phyloP scores from a whole-genome alignment of 2,113 vertebrate genomes.

The Pleuronectes platessa region DNA sequence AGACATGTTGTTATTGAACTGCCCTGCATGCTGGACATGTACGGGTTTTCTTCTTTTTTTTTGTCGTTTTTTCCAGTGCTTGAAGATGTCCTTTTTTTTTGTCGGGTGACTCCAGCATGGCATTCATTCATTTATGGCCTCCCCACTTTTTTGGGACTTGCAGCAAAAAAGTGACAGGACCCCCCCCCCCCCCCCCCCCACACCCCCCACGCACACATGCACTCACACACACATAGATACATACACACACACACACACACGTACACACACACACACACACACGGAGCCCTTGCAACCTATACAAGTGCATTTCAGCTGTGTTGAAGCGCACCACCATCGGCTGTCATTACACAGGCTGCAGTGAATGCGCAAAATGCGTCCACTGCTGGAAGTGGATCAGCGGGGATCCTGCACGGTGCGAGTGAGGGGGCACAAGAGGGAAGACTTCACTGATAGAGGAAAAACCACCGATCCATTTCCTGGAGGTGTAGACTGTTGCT shows the following conservation, averaged over 20 bases:
- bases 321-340: slow-evolving; percentile 88
- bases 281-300: slow-evolving; percentile 66
- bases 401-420: slow-evolving; percentile 82
- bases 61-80: slow-evolving; percentile 79
- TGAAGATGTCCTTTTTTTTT: slow-evolving; percentile 89
- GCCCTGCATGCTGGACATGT: slow-evolving; percentile 99
- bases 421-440: slow-evolving; percentile 61
- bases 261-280: not conserved
- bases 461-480: slow-evolving; percentile 77
- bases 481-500: slow-evolving; percentile 83
- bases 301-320: slow-evolving; percentile 88
- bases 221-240: no score
- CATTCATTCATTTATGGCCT: slow-evolving; percentile 92
- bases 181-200: slow-evolving; percentile 59
- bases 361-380: slow-evolving; percentile 85
- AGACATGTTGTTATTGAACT: slow-evolving; percentile 92
- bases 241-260: not conserved
- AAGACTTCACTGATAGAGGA: slow-evolving; percentile 80
- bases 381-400: slow-evolving; percentile 84
- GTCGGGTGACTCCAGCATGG: slow-evolving; percentile 94
- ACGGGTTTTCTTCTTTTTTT: slow-evolving; percentile 83
- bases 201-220: no score
- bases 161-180: slow-evolving; percentile 93
- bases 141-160: slow-evolving; percentile 94
- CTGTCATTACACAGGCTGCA: slow-evolving; percentile 80